phyloP scores from a whole-genome alignment of 2,113 vertebrate species.

The Varanus komodoensis region DNA sequence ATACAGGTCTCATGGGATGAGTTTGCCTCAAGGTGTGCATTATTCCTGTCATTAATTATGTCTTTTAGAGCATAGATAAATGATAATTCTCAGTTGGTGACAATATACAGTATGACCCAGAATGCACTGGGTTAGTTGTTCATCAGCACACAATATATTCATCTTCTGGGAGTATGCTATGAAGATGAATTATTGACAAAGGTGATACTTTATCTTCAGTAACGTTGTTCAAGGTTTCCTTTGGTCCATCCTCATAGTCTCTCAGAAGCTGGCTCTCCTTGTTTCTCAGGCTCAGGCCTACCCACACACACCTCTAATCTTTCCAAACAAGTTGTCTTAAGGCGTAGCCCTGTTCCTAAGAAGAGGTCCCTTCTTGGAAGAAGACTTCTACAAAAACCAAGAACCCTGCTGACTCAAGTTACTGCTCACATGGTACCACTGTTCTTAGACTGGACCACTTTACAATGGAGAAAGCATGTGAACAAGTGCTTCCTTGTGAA shows the following conservation, averaged over 20 bases:
- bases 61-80: not conserved
- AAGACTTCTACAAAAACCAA: not conserved
- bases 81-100: accelerated
- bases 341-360: not conserved
- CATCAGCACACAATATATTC: not conserved
- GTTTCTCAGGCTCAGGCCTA: not conserved
- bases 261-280: not conserved
- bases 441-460: not conserved
- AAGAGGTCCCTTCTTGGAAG: slow-evolving; percentile 4
- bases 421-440: not conserved
- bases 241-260: not conserved
- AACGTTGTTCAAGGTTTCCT: not conserved
- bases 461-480: not conserved
- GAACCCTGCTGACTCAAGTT: not conserved
- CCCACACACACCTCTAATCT: not conserved
- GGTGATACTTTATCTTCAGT: not conserved
- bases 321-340: not conserved
- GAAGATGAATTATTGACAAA: not conserved
- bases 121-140: not conserved
- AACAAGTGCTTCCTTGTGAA: not conserved
- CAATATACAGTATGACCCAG: not conserved
- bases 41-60: not conserved
- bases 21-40: not conserved
- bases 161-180: not conserved
- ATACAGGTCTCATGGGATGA: not conserved